Conservation (phyloP, 1,140 invertebrate species). For the Homalodisca vitripennis region DNA sequence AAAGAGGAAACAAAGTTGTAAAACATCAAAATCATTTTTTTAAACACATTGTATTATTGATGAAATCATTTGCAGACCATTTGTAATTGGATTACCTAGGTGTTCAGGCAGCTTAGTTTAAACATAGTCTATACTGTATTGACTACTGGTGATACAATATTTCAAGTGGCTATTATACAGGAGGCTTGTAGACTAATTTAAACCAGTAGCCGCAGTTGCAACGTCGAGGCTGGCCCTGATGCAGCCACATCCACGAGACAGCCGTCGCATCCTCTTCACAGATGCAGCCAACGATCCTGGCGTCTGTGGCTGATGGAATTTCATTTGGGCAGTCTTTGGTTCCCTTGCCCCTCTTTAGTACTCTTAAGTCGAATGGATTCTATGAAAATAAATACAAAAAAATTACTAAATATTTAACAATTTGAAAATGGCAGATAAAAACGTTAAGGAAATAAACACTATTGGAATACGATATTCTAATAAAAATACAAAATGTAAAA, state of each 20-base stretch:
- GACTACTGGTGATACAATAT: conserved; percentile 22
- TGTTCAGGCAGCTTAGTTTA: conserved; percentile 9
- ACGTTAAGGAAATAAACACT: too few relatives aligned
- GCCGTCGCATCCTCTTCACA: conserved; percentile 90
- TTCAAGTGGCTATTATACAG: conserved; percentile 33
- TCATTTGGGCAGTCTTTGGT: conserved; percentile 85
- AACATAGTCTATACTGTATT: neutral
- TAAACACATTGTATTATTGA: conserved; percentile 7
- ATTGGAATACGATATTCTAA: too few relatives aligned
- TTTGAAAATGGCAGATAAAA: too few relatives aligned
- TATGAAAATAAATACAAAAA: conserved; percentile 42
- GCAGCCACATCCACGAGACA: conserved; percentile 93
- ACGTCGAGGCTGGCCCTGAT: conserved; percentile 82
- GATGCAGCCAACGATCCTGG: conserved; percentile 91
- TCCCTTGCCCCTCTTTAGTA: conserved; percentile 73
- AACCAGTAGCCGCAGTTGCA: conserved; percentile 98
- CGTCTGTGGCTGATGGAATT: conserved; percentile 85
- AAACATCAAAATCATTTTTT: neutral
- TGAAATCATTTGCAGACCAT: conserved; percentile 1
- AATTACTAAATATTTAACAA: too few relatives aligned
- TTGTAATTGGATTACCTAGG: neutral
- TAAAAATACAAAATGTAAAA: too few relatives aligned
- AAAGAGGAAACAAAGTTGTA: neutral
- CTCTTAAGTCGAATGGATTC: conserved; percentile 87
- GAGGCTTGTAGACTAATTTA: conserved; percentile 60